A percentile compares a stretch with the other conserved stretches of the same genome.
phyloP scores from a whole-genome alignment of 2,888 invertebrate genomes.

The Punctoribates punctum region DNA sequence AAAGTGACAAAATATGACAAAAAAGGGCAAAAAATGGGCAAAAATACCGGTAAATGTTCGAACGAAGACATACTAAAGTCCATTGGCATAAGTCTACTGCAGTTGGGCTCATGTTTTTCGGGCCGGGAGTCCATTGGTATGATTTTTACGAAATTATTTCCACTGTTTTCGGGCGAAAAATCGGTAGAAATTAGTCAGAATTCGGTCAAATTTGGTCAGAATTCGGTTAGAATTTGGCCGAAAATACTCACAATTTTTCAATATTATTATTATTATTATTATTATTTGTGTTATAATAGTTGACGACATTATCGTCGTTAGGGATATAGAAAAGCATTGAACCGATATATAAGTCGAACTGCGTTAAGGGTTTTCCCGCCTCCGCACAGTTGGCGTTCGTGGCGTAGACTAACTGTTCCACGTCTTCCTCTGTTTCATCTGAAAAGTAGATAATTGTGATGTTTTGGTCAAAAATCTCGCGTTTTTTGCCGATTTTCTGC shows the following conservation, averaged over 20 bases:
- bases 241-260: not conserved
- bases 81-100: conserved; percentile 61
- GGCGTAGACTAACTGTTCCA: conserved; percentile 61
- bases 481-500: too few species aligned
- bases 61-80: conserved; percentile 64
- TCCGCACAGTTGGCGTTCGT: conserved; percentile 65
- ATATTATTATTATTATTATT: not conserved
- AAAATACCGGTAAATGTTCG: conserved; percentile 62
- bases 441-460: not conserved
- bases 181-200: too few species aligned
- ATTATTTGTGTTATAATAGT: not conserved
- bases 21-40: conserved; percentile 13
- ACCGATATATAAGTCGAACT: conserved; percentile 66
- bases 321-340: conserved; percentile 48
- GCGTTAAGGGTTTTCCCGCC: conserved; percentile 63
- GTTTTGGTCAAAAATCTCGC: conserved; percentile 29
- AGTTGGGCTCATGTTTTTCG: conserved; percentile 59
- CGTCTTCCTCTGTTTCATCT: conserved; percentile 60
- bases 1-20: conserved; percentile 27
- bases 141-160: conserved; percentile 9
- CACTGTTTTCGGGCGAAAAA: too few species aligned
- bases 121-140: not conserved
- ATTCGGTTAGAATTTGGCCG: not conserved
- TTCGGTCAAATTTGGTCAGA: not conserved
- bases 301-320: conserved; percentile 14